Conservation (phyloP, 35 echinoderm and acorn worm genomes). For the Patiria miniata region DNA sequence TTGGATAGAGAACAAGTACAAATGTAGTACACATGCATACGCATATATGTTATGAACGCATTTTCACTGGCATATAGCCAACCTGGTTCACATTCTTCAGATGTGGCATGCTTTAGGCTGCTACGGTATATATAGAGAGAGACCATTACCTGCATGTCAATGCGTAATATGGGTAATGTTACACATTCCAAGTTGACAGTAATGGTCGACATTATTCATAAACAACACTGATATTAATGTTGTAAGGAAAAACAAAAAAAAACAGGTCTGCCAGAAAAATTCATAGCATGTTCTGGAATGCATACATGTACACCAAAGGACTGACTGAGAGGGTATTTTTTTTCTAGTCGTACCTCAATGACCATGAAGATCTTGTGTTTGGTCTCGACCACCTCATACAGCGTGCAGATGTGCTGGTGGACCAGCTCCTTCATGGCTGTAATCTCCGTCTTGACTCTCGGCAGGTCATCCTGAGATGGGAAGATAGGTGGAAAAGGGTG, state of each 20-base stretch:
- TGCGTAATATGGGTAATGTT: no score
- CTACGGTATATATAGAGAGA: not conserved
- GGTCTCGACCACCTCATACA: constrained; percentile 98
- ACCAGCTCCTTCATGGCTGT: constrained; percentile 97
- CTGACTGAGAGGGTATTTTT: not conserved
- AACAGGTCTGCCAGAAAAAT: no score
- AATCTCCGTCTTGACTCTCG: constrained; percentile 94
- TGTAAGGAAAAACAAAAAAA: no score
- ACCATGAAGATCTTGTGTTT: constrained; percentile 99
- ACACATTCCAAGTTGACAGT: no score
- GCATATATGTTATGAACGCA: no score
- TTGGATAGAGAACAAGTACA: no score
- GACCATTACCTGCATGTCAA: not conserved
- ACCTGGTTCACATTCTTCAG: not conserved
- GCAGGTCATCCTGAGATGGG: constrained; percentile 84
- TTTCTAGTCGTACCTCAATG: constrained; percentile 72
- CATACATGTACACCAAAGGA: no score
- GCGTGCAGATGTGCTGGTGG: constrained; percentile 94
- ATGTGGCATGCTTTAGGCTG: not conserved
- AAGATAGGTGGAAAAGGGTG: no score
- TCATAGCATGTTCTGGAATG: no score
- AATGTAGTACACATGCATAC: no score
- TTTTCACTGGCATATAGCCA: not conserved
- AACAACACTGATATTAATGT: no score
- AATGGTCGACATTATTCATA: no score